Percentiles rank a stretch among this genome's conserved stretches.
Conservation (phyloP, 2,888 invertebrate genomes). For the Rotaria macrura region DNA sequence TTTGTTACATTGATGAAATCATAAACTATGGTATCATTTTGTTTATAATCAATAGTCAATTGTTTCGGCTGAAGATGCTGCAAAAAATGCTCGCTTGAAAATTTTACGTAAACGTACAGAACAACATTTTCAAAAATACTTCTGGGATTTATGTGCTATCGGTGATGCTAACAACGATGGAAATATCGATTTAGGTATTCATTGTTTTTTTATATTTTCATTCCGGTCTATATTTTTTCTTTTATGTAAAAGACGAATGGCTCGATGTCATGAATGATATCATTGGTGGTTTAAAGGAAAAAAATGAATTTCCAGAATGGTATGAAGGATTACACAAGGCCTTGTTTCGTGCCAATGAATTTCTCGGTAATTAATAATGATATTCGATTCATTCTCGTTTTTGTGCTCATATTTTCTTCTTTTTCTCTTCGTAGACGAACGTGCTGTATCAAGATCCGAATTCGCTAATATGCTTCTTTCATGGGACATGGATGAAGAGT, state of each 20-base stretch:
- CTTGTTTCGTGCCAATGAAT: constrained; percentile 31
- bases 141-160: constrained; percentile 34
- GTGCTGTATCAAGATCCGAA: constrained; percentile 7
- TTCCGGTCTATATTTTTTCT: neutral
- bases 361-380: constrained; percentile 26
- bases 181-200: constrained; percentile 29
- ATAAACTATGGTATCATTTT: neutral
- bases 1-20: neutral
- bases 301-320: constrained; percentile 33
- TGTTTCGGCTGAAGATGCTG: constrained; percentile 31
- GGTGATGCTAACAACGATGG: constrained; percentile 34
- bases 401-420: neutral
- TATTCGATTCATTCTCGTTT: neutral
- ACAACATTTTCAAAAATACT: constrained; percentile 34
- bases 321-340: constrained; percentile 34
- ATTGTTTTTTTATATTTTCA: neutral
- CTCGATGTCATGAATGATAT: constrained; percentile 34
- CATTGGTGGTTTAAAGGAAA: constrained; percentile 28
- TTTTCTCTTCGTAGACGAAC: neutral
- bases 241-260: constrained; percentile 28
- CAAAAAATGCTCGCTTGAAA: constrained; percentile 33
- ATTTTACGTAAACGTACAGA: constrained; percentile 33
- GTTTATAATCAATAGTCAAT: neutral
- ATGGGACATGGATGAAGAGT: constrained; percentile 18
- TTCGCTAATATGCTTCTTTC: constrained; percentile 17